Evolutionary conservation across 2,888 invertebrate species (phyloP).

Genomic region (Smittia aterrima): DNA sequence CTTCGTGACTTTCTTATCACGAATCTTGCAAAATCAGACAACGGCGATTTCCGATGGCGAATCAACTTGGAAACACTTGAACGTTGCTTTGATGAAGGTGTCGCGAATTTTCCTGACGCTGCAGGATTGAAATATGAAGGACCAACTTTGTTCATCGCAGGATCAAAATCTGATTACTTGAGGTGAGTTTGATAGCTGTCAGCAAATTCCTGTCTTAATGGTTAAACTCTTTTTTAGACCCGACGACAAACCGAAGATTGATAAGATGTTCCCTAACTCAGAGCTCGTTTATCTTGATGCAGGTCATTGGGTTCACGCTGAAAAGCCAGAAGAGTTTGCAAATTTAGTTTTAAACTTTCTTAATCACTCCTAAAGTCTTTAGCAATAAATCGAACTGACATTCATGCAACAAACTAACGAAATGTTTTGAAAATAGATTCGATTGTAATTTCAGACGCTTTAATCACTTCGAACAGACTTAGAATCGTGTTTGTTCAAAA

Average conservation of each 20-base stretch:
- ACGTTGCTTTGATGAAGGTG: conserved; percentile 62
- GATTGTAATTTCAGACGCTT: background rate
- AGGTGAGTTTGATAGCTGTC: conserved; percentile 55
- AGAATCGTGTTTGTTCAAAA: background rate
- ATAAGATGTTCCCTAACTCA: conserved; percentile 65
- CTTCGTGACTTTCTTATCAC: conserved; percentile 78
- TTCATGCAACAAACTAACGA: background rate
- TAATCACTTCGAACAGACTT: no score
- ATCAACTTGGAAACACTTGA: conserved; percentile 74
- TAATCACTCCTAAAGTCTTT: conserved; percentile 42
- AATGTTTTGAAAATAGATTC: background rate
- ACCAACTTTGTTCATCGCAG: conserved; percentile 80
- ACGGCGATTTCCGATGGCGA: conserved; percentile 70
- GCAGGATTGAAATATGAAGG: conserved; percentile 60
- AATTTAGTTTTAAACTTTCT: conserved; percentile 54
- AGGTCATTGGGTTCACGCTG: conserved; percentile 93
- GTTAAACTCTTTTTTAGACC: conserved; percentile 49
- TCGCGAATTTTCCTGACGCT: conserved; percentile 65
- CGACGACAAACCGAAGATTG: conserved; percentile 59
- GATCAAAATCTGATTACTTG: conserved; percentile 78
- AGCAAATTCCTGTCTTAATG: background rate
- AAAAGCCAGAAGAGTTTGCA: conserved; percentile 66
- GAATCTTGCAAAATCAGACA: conserved; percentile 71
- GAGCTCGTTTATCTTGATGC: conserved; percentile 60
- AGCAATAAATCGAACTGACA: conserved; percentile 12